A percentile compares a stretch with the other conserved stretches of the same genome.
Evolutionary conservation across 2,797 vertebrate genomes (phyloP).

Genomic region (Chaunax sp.): DNA sequence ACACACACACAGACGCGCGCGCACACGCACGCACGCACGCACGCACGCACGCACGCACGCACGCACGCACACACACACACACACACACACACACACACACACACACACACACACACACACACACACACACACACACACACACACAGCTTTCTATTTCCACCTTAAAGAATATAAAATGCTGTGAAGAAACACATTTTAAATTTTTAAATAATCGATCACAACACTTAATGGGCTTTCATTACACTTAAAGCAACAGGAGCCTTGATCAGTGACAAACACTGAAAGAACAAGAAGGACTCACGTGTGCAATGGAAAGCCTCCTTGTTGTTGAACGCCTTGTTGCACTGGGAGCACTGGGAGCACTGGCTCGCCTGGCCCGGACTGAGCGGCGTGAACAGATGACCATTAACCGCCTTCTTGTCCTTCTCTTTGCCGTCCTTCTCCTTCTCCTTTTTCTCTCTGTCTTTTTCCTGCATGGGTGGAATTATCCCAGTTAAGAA

Average conservation of each 20-base stretch:
- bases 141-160: not conserved
- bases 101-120: no score
- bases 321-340: slow-evolving; percentile 88
- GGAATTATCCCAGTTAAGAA: slow-evolving; percentile 7
- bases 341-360: slow-evolving; percentile 83
- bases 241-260: slow-evolving; percentile 6
- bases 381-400: slow-evolving; percentile 84
- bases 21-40: no score
- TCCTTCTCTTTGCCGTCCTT: slow-evolving; percentile 88
- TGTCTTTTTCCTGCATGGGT: slow-evolving; percentile 90
- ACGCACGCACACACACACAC: no score
- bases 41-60: no score
- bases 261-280: not conserved
- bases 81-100: no score
- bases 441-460: slow-evolving; percentile 88
- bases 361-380: slow-evolving; percentile 84
- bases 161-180: not conserved
- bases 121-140: no score
- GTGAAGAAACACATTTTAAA: no score
- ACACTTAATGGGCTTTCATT: slow-evolving; percentile 22
- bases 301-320: slow-evolving; percentile 90
- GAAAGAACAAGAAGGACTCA: slow-evolving; percentile 76
- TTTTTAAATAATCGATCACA: slow-evolving; percentile 19
- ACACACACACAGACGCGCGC: no score
- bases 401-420: slow-evolving; percentile 88